Conservation (phyloP, 2,888 invertebrate genomes). For the Hartigia nigra region DNA sequence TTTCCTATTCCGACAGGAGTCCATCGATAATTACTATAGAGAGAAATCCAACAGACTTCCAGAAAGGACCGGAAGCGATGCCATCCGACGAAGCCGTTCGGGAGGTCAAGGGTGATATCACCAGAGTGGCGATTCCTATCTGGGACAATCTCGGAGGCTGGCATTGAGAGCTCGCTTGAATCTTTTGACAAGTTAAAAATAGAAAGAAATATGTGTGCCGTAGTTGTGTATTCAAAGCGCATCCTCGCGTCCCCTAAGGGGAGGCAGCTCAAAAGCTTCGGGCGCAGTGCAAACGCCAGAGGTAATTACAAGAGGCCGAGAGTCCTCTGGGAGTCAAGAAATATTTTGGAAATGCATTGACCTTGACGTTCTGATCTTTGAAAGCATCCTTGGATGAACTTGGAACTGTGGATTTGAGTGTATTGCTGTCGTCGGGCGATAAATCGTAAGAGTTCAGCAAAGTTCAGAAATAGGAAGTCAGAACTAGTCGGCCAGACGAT, state of each 20-base stretch:
- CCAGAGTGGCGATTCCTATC: constrained; percentile 24
- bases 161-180: constrained; percentile 39
- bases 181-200: constrained; percentile 58
- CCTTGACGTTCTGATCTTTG: constrained; percentile 21
- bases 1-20: neutral
- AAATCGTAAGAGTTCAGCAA: neutral
- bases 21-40: neutral
- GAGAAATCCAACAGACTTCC: neutral
- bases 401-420: neutral
- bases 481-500: neutral
- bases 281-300: constrained; percentile 39
- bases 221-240: constrained; percentile 19
- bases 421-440: neutral
- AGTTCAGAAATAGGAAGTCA: neutral
- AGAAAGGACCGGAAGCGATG: neutral
- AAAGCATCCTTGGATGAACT: neutral
- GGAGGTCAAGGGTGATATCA: neutral
- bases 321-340: neutral
- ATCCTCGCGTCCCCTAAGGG: constrained; percentile 22
- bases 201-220: constrained; percentile 37
- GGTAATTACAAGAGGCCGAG: constrained; percentile 36
- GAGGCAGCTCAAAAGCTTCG: neutral
- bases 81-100: neutral
- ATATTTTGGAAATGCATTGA: constrained; percentile 16
- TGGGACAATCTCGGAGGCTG: constrained; percentile 43